phyloP scores from a whole-genome alignment of 2,888 invertebrate genomes.

The Omphaloscelis lunosa region DNA sequence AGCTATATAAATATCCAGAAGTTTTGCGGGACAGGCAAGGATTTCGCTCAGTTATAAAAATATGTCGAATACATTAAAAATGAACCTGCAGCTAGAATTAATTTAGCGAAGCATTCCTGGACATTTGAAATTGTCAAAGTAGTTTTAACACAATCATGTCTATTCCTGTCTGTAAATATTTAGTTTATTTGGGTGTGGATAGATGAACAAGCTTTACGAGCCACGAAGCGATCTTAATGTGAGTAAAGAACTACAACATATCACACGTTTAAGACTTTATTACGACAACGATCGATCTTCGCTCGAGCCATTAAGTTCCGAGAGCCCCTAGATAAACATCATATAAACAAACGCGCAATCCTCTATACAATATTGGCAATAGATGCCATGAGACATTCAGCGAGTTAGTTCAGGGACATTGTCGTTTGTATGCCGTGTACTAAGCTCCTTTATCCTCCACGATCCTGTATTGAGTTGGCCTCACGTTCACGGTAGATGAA shows the following conservation, averaged over 20 bases:
- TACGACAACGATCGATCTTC: conserved; percentile 51
- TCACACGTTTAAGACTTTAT: conserved; percentile 44
- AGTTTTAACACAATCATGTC: conserved; percentile 12
- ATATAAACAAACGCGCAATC: conserved; percentile 58
- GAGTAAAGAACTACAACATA: conserved; percentile 40
- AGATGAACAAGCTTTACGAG: conserved; percentile 10
- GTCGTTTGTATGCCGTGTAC: conserved; percentile 59
- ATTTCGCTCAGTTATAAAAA: conserved; percentile 10
- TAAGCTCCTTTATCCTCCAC: conserved; percentile 61
- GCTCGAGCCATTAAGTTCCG: conserved; percentile 48
- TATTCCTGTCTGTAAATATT: conserved; percentile 35
- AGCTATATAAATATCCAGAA: neutral
- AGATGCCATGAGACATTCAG: conserved; percentile 50
- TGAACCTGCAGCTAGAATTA: neutral
- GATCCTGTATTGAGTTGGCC: conserved; percentile 59
- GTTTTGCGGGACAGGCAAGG: neutral
- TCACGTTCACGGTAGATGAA: conserved; percentile 37
- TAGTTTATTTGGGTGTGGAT: conserved; percentile 7
- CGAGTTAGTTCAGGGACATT: conserved; percentile 61
- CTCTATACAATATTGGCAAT: conserved; percentile 62
- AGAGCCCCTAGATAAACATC: conserved; percentile 51
- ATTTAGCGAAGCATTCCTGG: neutral
- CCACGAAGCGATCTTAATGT: conserved; percentile 31
- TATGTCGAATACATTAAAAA: neutral
- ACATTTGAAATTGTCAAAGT: conserved; percentile 1